phyloP scores from a whole-genome alignment of 2,888 invertebrate genomes.

The Ariolimax columbianus region DNA sequence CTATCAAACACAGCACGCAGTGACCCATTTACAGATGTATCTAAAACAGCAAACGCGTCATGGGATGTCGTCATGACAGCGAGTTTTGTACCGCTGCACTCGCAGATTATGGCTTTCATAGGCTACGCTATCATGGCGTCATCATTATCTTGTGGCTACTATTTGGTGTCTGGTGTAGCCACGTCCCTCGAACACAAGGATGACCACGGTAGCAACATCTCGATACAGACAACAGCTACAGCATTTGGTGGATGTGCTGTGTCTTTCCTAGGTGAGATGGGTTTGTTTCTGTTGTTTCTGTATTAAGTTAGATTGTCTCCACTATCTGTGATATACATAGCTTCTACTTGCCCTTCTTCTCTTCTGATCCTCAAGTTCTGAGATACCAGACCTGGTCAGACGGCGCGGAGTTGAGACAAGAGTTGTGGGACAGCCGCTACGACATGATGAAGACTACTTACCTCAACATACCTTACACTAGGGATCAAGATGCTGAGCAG shows the following conservation, averaged over 20 bases:
- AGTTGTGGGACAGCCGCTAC: no score
- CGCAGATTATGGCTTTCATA: conserved; percentile 3
- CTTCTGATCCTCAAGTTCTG: no score
- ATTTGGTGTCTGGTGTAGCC: background rate
- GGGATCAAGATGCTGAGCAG: no score
- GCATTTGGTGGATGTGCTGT: conserved; percentile 16
- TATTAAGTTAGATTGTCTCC: no score
- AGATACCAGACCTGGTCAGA: no score
- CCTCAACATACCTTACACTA: no score
- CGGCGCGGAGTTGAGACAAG: no score
- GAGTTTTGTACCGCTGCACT: background rate
- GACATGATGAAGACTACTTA: no score
- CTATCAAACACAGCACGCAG: background rate
- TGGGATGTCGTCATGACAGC: background rate
- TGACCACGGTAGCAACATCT: background rate
- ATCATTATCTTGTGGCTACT: conserved; percentile 20
- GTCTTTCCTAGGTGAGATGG: conserved; percentile 33
- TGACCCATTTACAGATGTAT: background rate
- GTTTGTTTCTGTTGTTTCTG: no score
- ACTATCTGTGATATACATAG: no score
- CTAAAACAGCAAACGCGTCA: no score
- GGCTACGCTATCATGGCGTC: conserved; percentile 33
- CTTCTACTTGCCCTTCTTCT: no score
- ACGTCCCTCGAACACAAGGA: background rate
- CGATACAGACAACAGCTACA: background rate